Base-by-base conservation (phyloP, 1,140 invertebrate genomes). In the Pogonomyrmex californicus region DNA sequence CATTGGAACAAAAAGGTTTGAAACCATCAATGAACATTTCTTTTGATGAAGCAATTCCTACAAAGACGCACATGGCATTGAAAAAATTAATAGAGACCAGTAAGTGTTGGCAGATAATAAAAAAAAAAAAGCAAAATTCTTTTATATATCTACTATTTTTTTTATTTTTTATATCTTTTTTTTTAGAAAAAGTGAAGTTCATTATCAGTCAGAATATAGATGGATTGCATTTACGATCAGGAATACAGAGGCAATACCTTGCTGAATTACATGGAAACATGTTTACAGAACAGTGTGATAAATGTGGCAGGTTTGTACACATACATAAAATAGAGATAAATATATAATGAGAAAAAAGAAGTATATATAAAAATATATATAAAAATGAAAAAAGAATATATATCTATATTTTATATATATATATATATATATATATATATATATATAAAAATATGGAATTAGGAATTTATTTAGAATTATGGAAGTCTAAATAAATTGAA, bases 211-310 rank as follows among this genome's bases (percentile, higher is more conserved):
- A 99, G 95, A 99, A 99, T 96, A 99, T 99, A 92, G 99, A 99
- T 96, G 99, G 99, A 0, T 95, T 99, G 41, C 99, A 99, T 96
- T 95, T 99, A n/a, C 96, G 98, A 91, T 99, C 98, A 56, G 99
- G 99, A 17, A 95, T 99, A 85, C 95, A 96, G 14, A 96, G 99
- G 81, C 96, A 97, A 88, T 95, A 97, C 93, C 95, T 99, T 77
- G 97, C 99, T 51, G 99, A 99, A 95, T 95, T 99, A 44, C 99
- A 99, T 96, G 99, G 99, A 51, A 99, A 99, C 94, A 99, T 99
- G 97, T 99, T 99, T 95, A 96, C 98, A 63, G 99, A 99, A 95
- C 97, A 99, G 93, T 99, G 99, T 94, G 97, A 97, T 92, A 97
- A 97, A 92, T 99, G 99, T 96, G 96, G 97, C 94, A 98, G 97